Conservation (phyloP, 2,888 invertebrate genomes). For the Drosophila helvetica region DNA sequence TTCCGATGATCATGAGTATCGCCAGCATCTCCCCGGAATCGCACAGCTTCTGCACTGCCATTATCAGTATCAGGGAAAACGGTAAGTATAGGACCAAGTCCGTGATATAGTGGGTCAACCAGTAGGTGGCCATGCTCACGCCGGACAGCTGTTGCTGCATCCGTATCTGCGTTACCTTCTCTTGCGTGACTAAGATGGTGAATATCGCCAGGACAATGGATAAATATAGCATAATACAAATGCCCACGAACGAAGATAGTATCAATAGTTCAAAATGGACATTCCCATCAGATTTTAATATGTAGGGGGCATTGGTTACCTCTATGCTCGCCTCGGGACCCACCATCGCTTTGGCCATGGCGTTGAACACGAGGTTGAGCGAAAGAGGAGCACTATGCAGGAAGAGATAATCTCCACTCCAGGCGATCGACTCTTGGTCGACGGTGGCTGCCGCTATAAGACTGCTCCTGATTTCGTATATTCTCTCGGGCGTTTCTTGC, state of each 20-base stretch:
- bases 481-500: neutral
- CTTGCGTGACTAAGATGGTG: constrained; percentile 86
- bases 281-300: too few species aligned
- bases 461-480: neutral
- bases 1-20: constrained; percentile 17
- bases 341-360: constrained; percentile 15
- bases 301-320: constrained; percentile 87
- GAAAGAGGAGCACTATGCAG: constrained; percentile 24
- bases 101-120: constrained; percentile 87
- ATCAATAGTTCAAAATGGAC: too few species aligned
- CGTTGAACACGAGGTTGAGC: constrained; percentile 31
- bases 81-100: constrained; percentile 29
- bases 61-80: neutral
- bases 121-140: constrained; percentile 87
- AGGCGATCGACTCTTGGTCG: neutral
- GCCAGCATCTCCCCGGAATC: neutral
- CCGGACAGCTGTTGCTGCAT: constrained; percentile 90
- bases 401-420: constrained; percentile 1
- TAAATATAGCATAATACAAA: neutral
- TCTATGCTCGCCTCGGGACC: constrained; percentile 39
- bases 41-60: neutral
- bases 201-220: constrained; percentile 80
- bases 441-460: constrained; percentile 1
- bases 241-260: constrained; percentile 85
- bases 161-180: constrained; percentile 87